Evolutionary conservation across 1,140 invertebrate species (phyloP).

Genomic region (Copidosoma floridanum): DNA sequence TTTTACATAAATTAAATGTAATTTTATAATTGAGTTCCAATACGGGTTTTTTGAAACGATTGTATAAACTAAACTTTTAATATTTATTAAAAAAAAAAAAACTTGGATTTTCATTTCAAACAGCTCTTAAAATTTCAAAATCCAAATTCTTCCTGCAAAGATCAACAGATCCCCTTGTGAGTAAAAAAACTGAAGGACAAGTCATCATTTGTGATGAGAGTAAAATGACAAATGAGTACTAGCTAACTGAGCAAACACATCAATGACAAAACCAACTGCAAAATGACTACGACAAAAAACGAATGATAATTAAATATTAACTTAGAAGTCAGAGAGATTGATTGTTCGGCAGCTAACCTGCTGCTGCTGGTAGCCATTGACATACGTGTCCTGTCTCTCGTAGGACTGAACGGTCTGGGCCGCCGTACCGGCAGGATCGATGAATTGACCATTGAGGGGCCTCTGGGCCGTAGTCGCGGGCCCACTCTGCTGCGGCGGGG

Average conservation of each 20-base stretch:
- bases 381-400: constrained; percentile 52
- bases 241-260: not conserved
- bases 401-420: constrained; percentile 50
- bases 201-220: too few relatives aligned
- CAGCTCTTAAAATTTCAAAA: too few relatives aligned
- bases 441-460: constrained; percentile 55
- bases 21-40: too few relatives aligned
- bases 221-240: too few relatives aligned
- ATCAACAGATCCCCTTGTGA: too few relatives aligned
- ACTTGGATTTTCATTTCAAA: too few relatives aligned
- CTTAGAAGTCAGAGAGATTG: constrained; percentile 28
- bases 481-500: constrained; percentile 42
- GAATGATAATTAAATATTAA: constrained; percentile 28
- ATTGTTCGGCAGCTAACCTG: constrained; percentile 45
- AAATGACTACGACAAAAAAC: constrained; percentile 24
- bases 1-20: too few relatives aligned
- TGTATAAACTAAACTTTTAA: too few relatives aligned
- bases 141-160: too few relatives aligned
- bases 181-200: too few relatives aligned
- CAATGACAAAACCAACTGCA: not conserved
- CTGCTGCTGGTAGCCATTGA: constrained; percentile 57
- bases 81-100: too few relatives aligned
- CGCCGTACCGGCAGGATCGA: constrained; percentile 49
- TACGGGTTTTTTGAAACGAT: too few relatives aligned
- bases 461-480: constrained; percentile 46